Evolutionary conservation across 2,797 vertebrate genomes (phyloP).

Genomic region (Gallinago nigripennis): DNA sequence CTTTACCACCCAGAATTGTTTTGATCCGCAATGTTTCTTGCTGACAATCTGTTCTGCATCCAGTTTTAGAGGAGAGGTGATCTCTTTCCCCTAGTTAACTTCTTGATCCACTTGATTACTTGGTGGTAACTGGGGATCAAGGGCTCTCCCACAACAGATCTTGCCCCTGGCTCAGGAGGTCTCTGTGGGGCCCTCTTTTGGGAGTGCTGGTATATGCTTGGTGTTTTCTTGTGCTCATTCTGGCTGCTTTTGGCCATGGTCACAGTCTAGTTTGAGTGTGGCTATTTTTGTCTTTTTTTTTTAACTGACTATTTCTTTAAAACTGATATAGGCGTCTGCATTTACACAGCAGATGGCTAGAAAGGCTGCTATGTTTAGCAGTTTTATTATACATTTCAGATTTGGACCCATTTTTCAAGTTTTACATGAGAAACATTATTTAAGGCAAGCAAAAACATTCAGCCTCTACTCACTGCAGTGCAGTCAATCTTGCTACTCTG

Average conservation of each 20-base stretch:
- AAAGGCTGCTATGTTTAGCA: not conserved
- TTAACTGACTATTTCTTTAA: not conserved
- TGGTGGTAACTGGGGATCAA: not conserved
- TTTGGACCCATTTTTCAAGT: not conserved
- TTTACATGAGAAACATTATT: not conserved
- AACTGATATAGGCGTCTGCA: not conserved
- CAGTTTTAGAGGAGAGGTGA: not conserved
- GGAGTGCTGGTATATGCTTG: not conserved
- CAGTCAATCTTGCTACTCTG: not conserved
- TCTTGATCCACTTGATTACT: not conserved
- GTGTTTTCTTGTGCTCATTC: not conserved
- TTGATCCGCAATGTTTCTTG: fast-evolving
- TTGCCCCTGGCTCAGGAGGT: not conserved
- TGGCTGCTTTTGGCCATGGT: not conserved
- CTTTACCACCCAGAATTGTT: not conserved
- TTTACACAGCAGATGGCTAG: not conserved
- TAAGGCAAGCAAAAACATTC: not conserved
- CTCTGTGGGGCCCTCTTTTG: not conserved
- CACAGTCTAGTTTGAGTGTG: not conserved
- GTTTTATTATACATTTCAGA: not conserved
- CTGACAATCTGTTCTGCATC: not conserved
- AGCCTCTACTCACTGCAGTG: not conserved
- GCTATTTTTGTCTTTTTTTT: not conserved
- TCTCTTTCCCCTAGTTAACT: not conserved
- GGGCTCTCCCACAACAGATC: no score